Evolutionary conservation across 2,113 vertebrate genomes (phyloP).

Genomic region (Bufo gargarizans): DNA sequence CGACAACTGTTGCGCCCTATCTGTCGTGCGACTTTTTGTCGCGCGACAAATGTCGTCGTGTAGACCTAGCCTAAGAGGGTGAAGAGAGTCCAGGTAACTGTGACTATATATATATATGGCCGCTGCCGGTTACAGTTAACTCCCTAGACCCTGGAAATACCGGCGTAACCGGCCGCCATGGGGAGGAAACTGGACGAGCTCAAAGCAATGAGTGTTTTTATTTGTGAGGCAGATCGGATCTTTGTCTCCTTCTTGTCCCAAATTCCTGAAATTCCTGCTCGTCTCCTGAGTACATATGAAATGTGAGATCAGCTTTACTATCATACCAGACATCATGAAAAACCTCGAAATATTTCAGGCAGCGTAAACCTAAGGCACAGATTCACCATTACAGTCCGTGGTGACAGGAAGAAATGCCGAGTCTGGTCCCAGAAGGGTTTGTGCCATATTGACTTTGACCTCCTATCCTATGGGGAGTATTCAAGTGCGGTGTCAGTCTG

Average conservation of each 20-base stretch:
- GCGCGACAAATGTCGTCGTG: no score
- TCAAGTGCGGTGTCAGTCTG: slow-evolving; percentile 7
- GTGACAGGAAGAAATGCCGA: slow-evolving; percentile 16
- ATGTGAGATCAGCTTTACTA: background rate
- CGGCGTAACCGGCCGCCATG: no score
- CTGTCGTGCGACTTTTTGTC: no score
- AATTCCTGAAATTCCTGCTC: background rate
- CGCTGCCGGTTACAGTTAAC: background rate
- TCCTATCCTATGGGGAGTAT: slow-evolving; percentile 20
- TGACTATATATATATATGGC: background rate
- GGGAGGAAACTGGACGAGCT: background rate
- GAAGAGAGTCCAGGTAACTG: no score
- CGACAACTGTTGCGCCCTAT: no score
- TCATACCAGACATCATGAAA: background rate
- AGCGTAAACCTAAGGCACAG: background rate
- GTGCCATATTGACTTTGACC: slow-evolving; percentile 34
- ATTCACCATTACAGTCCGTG: background rate
- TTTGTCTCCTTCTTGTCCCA: background rate
- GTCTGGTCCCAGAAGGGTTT: background rate
- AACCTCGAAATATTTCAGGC: background rate
- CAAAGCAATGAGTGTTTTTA: background rate
- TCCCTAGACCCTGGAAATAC: no score
- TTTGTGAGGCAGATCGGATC: background rate
- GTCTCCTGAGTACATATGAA: background rate
- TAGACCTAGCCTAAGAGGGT: no score